These are phyloP conservation scores for Venturia canescens DNA, from an alignment of 1,140 invertebrate genomes.

Conservation along the genomic window DNA sequence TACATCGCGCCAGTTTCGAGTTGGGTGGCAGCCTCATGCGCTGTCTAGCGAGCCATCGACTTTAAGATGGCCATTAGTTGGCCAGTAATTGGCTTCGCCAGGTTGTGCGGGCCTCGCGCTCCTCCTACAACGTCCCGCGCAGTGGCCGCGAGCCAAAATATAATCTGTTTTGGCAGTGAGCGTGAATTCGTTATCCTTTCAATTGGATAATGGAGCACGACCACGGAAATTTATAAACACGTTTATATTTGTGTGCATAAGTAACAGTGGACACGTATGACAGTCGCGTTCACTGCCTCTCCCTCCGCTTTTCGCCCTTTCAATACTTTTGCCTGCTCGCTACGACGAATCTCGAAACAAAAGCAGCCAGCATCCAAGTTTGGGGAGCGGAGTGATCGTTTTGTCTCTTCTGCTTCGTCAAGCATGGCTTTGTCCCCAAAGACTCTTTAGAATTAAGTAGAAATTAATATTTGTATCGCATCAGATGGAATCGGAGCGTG, in stretches of 20 bases:
- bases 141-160: constrained; percentile 41
- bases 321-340: no score
- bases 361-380: no score
- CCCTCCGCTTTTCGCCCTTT: no score
- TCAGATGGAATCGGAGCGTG: no score
- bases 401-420: no score
- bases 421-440: no score
- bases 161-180: constrained; percentile 44
- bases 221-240: background rate
- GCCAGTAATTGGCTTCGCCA: constrained; percentile 32
- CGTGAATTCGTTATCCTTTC: constrained; percentile 42
- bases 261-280: background rate
- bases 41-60: constrained; percentile 29
- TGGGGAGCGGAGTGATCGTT: no score
- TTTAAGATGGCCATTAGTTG: constrained; percentile 41
- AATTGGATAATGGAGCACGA: constrained; percentile 41
- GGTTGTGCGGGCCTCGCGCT: background rate
- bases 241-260: constrained; percentile 18
- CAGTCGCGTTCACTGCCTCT: no score
- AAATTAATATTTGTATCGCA: no score
- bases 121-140: background rate
- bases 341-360: no score
- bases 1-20: background rate
- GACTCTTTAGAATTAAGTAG: no score
- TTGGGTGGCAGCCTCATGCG: background rate